Base-by-base conservation (phyloP, 2,797 vertebrate genomes). In the Apogon talboti region DNA sequence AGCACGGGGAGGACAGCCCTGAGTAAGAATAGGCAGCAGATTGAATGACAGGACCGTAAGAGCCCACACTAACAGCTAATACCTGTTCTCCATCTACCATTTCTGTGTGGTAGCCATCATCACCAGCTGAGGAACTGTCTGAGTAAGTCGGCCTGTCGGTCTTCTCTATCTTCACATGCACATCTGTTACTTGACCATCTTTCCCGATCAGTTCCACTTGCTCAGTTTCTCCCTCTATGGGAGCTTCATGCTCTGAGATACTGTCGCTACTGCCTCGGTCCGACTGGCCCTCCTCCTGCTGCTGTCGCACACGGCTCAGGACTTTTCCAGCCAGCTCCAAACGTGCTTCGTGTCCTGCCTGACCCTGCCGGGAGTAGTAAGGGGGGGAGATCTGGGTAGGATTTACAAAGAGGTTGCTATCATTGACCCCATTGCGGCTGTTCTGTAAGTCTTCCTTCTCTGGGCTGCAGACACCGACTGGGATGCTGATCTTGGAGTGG, bases 31-130 rank as follows among this genome's bases (percentile, higher is more conserved):
- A 98, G 6, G 95, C 92, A 0, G 96, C 92, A 7, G 98, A 91
- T 79, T 97, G 96, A 75, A 97, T 91, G 65, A 98, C 95, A 18
- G 98, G 95, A 51, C 97, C 95, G 9, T 97, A 98, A 30, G 97
- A 95, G 47, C 97, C 96, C 63, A 99, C 96, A 0, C 96, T 99
- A n/a, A 99, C 96, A 0, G 97, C 95, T 80, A 99, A 85, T 13
- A 99, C 96, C 82, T 99, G 98, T 38, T 99, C 98, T 50, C 97
- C 98, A 13, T 99, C 97, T 9, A 99, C 97, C 91, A 99, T 89
- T 90, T 99, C 98, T 0, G 97, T 99, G 86, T 99, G 97, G 87
- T 98, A 99, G 19, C 97, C 97, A 0, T 99, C 97, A 7, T 99
- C 98, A 0, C 98, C 97, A 1, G 97, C 94, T 1, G 98, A 99